Evolutionary conservation across 2,113 vertebrate genomes (phyloP).

Genomic region (Ochotona princeps): DNA sequence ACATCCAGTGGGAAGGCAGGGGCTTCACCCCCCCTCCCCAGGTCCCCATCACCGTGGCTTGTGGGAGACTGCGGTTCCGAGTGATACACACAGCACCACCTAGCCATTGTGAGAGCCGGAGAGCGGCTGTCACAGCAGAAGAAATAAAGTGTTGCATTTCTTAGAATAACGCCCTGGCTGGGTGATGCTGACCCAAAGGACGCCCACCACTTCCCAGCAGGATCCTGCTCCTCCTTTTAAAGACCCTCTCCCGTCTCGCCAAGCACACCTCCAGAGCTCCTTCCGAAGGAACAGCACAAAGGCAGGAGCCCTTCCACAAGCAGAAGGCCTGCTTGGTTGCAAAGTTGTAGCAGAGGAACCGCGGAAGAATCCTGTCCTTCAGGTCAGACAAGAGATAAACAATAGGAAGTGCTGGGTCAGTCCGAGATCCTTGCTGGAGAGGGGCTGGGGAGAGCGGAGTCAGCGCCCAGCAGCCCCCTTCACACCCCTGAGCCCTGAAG

Average conservation of each 20-base stretch:
- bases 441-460: background rate
- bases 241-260: background rate
- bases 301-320: background rate
- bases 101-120: conserved; percentile 41
- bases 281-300: conserved; percentile 41
- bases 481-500: background rate
- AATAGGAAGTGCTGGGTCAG: conserved; percentile 79
- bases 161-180: conserved; percentile 32
- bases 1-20: background rate
- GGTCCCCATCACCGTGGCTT: background rate
- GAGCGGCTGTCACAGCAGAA: background rate
- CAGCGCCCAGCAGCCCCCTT: background rate
- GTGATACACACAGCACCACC: conserved; percentile 4
- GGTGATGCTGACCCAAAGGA: background rate
- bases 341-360: conserved; percentile 52
- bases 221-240: background rate
- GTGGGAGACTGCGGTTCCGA: background rate
- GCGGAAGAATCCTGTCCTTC: conserved; percentile 35
- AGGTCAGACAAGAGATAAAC: conserved; percentile 69
- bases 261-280: conserved; percentile 37
- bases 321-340: conserved; percentile 35
- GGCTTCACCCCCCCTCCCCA: background rate
- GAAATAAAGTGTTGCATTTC: conserved; percentile 61
- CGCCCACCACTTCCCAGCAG: background rate
- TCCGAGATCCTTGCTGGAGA: conserved; percentile 12